phyloP scores from a whole-genome alignment of 1,140 invertebrate genomes.

The Bilobella aurantiaca region DNA sequence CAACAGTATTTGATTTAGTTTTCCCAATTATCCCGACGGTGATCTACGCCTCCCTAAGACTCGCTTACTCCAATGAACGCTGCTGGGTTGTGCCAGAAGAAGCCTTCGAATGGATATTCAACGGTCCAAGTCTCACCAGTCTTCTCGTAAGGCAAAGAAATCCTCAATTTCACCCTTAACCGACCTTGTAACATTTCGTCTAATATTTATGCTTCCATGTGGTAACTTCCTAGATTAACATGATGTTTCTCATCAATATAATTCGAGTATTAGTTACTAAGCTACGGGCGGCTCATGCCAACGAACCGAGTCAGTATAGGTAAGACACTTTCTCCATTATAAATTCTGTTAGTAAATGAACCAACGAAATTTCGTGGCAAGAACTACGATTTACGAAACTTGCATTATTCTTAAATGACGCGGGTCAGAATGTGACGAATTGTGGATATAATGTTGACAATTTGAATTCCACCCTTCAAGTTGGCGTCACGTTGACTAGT shows the following conservation, averaged over 20 bases:
- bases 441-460: too few relatives aligned
- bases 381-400: too few relatives aligned
- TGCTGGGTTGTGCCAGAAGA: slow-evolving; percentile 44
- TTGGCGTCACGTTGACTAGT: too few relatives aligned
- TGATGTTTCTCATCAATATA: slow-evolving; percentile 47
- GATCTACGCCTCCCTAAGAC: slow-evolving; percentile 40
- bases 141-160: slow-evolving; percentile 41
- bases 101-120: slow-evolving; percentile 44
- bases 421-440: too few relatives aligned
- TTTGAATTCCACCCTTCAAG: too few relatives aligned
- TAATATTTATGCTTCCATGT: too few relatives aligned
- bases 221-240: slow-evolving; percentile 44
- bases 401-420: too few relatives aligned
- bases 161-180: too few relatives aligned
- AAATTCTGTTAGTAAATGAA: too few relatives aligned
- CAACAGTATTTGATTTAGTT: slow-evolving; percentile 35
- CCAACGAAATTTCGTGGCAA: too few relatives aligned
- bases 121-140: slow-evolving; percentile 44
- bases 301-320: slow-evolving; percentile 51
- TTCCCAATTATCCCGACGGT: slow-evolving; percentile 42
- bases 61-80: slow-evolving; percentile 31
- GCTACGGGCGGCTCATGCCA: slow-evolving; percentile 43
- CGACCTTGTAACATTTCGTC: too few relatives aligned
- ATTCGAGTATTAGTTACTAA: slow-evolving; percentile 48
- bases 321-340: slow-evolving; percentile 38